These are phyloP conservation scores for Cyphomyrus plagiostoma DNA, from an alignment of 2,113 vertebrate genomes.

Conservation along the genomic window DNA sequence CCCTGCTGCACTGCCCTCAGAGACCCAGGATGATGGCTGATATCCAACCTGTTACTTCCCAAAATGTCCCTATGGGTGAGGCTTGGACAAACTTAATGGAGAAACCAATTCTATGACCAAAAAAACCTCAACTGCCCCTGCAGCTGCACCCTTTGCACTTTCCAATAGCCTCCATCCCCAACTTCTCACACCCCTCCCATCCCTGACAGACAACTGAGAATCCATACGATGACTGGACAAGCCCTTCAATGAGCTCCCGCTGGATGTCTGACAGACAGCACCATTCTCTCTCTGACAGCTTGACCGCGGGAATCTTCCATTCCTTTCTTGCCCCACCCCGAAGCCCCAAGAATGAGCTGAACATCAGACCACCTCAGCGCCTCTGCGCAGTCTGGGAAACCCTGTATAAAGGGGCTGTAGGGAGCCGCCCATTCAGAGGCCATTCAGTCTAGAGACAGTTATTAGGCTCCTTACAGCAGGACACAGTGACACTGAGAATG, in stretches of 20 bases:
- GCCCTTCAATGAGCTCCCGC: neutral
- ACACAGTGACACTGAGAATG: neutral
- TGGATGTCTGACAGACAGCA: neutral
- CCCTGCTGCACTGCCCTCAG: conserved; percentile 32
- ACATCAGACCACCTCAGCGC: neutral
- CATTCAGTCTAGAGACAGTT: conserved; percentile 5
- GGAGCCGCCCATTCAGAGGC: neutral
- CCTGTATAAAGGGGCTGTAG: neutral
- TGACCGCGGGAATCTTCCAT: conserved; percentile 1
- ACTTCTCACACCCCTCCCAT: neutral
- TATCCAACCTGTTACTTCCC: conserved; percentile 1
- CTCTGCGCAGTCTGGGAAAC: neutral
- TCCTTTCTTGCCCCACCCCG: neutral
- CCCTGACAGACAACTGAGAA: conserved; percentile 1
- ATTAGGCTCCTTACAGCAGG: neutral
- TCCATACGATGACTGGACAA: neutral
- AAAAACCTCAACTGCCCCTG: conserved; percentile 29
- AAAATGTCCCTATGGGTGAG: neutral
- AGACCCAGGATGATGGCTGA: conserved; percentile 34
- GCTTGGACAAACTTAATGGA: conserved; percentile 20
- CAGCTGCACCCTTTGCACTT: conserved; percentile 33
- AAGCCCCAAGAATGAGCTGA: no score
- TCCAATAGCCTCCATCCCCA: neutral
- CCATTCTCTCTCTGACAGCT: neutral
- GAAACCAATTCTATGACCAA: conserved; percentile 17